phyloP scores from a whole-genome alignment of 2,888 invertebrate genomes.

The Empis livida region DNA sequence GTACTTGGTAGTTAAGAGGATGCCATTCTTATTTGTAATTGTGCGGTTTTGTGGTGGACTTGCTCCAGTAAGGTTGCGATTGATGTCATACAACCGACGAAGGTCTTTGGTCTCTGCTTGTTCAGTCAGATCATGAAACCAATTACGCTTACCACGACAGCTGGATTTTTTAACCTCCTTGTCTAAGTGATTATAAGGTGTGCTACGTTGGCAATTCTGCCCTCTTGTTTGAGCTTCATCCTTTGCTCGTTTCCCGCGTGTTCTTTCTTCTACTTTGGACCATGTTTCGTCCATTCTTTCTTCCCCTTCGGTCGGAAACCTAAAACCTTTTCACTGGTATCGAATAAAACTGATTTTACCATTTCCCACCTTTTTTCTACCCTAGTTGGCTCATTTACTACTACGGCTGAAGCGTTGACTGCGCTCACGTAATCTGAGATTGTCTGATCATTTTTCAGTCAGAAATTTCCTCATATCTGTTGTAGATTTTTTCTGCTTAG shows the following conservation, averaged over 20 bases:
- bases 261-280: neutral
- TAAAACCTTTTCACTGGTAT: neutral
- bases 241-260: neutral
- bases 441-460: neutral
- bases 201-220: neutral
- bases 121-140: neutral
- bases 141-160: neutral
- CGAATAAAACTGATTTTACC: neutral
- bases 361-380: neutral
- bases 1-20: neutral
- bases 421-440: neutral
- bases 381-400: neutral
- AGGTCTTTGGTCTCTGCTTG: neutral
- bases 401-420: too few relatives aligned
- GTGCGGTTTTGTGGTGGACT: neutral
- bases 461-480: neutral
- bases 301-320: neutral
- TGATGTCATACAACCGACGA: neutral
- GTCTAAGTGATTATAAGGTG: neutral
- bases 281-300: neutral
- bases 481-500: neutral
- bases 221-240: neutral
- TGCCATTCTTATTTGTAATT: neutral
- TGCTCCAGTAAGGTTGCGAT: neutral
- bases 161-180: neutral